Evolutionary conservation across 2,888 invertebrate genomes (phyloP).

Genomic region (Thera britannica): DNA sequence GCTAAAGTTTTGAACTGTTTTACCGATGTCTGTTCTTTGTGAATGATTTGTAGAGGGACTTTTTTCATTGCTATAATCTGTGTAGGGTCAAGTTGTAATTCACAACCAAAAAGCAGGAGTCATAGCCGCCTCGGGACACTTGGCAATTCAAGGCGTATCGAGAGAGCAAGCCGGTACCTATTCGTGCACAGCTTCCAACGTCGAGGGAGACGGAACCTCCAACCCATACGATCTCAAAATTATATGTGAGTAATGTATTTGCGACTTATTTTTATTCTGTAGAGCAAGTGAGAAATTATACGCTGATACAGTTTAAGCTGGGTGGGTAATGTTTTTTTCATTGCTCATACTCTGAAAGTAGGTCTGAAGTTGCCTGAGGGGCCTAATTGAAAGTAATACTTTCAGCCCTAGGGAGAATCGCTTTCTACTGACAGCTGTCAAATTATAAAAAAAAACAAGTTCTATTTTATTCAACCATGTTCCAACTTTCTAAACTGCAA

Average conservation of each 20-base stretch:
- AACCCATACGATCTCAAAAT: slow-evolving; percentile 92
- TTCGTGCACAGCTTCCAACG: slow-evolving; percentile 95
- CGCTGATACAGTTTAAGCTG: too few relatives aligned
- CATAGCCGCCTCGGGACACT: slow-evolving; percentile 92
- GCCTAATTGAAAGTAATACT: too few relatives aligned
- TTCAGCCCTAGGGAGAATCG: too few relatives aligned
- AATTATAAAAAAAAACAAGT: too few relatives aligned
- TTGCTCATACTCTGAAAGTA: too few relatives aligned
- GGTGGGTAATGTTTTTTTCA: too few relatives aligned
- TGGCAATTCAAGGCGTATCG: slow-evolving; percentile 92
- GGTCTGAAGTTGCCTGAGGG: too few relatives aligned
- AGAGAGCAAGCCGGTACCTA: slow-evolving; percentile 94
- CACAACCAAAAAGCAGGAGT: slow-evolving; percentile 95
- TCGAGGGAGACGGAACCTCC: slow-evolving; percentile 95
- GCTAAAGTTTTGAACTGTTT: slow-evolving; percentile 7
- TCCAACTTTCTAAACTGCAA: too few relatives aligned
- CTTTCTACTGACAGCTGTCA: too few relatives aligned
- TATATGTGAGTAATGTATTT: slow-evolving; percentile 90
- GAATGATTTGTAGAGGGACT: slow-evolving; percentile 1
- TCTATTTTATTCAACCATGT: too few relatives aligned
- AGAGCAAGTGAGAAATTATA: neutral
- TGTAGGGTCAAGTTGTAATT: slow-evolving; percentile 92
- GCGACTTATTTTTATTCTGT: neutral
- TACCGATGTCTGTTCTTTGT: neutral
- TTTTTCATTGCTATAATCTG: slow-evolving; percentile 12